phyloP scores from a whole-genome alignment of 2,113 vertebrate species.

The Mixornis gularis region DNA sequence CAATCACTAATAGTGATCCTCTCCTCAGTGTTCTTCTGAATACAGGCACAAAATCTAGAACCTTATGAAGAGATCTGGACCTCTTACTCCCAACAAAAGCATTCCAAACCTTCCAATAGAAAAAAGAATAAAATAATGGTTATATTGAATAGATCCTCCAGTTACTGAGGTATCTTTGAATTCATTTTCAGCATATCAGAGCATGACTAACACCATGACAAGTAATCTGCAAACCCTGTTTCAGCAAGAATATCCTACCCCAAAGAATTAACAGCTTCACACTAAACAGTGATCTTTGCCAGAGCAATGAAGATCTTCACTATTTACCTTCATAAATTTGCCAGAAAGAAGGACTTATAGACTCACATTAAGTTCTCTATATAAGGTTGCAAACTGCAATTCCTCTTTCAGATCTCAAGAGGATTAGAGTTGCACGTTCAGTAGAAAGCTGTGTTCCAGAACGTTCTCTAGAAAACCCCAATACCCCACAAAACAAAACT shows the following conservation, averaged over 20 bases:
- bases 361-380: background rate
- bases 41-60: background rate
- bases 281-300: background rate
- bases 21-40: background rate
- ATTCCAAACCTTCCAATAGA: background rate
- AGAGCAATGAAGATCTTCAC: background rate
- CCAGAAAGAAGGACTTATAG: background rate
- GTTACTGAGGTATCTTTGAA: background rate
- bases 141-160: background rate
- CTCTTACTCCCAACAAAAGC: background rate
- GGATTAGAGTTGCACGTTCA: rapidly evolving
- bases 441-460: background rate
- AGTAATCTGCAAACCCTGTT: background rate
- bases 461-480: background rate
- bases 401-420: background rate
- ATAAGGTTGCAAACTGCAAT: background rate
- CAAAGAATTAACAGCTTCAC: background rate
- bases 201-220: background rate
- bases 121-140: background rate
- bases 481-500: background rate
- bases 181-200: background rate
- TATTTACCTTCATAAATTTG: background rate
- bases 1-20: background rate
- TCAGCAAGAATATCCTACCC: background rate
- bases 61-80: background rate